Evolutionary conservation across 2,113 vertebrate genomes (phyloP).

Genomic region (Menidia beryllina): DNA sequence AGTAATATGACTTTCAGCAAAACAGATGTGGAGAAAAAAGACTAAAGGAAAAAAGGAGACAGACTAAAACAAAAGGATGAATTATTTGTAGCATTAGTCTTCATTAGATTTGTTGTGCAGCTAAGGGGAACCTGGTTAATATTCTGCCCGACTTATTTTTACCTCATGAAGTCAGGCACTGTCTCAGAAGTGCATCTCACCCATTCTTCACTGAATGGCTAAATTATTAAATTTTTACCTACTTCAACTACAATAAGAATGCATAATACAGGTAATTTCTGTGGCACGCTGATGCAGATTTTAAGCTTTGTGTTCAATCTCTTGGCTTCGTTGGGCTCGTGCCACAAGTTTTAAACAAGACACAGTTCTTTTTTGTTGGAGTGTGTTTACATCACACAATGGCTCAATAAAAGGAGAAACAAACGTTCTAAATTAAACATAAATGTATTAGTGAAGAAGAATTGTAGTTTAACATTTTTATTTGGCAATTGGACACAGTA

Average conservation of each 20-base stretch:
- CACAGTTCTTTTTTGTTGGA: background rate
- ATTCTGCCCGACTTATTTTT: slow-evolving; percentile 10
- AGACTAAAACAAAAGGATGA: background rate
- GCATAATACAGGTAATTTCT: slow-evolving; percentile 7
- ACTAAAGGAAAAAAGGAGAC: background rate
- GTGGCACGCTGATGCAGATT: slow-evolving; percentile 1
- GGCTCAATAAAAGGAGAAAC: too few species aligned
- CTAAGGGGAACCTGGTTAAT: background rate
- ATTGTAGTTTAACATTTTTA: too few species aligned
- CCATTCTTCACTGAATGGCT: background rate
- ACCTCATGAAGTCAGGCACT: slow-evolving; percentile 1
- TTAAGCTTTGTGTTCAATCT: slow-evolving; percentile 12
- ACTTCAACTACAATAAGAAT: slow-evolving; percentile 13
- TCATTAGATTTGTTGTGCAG: slow-evolving; percentile 16
- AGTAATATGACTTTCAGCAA: background rate
- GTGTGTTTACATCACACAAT: background rate
- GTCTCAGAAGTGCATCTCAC: slow-evolving; percentile 1
- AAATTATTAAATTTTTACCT: slow-evolving; percentile 7
- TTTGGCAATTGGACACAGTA: too few species aligned
- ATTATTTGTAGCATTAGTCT: background rate
- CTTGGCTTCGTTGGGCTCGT: background rate
- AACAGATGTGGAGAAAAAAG: background rate
- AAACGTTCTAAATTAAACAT: too few species aligned
- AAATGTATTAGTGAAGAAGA: too few species aligned
- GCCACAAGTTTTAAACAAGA: background rate